Conservation (phyloP, 2,888 invertebrate genomes). For the Drosophila birchii region DNA sequence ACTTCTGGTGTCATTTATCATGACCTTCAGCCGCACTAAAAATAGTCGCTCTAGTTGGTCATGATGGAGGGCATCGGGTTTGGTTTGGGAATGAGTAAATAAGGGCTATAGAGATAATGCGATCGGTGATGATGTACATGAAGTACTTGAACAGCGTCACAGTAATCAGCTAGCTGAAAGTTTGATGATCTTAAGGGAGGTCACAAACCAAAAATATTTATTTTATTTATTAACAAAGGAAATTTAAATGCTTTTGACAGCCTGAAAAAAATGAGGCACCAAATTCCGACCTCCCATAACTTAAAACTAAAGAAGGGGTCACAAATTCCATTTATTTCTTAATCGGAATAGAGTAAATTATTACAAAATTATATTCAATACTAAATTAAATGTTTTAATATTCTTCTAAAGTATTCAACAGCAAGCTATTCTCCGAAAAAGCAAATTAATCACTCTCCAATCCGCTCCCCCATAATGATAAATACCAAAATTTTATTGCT, state of each 20-base stretch:
- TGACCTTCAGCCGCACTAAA: slow-evolving; percentile 69
- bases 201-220: slow-evolving; percentile 17
- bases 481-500: slow-evolving; percentile 20
- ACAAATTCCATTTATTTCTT: background rate
- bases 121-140: slow-evolving; percentile 47
- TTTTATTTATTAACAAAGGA: slow-evolving; percentile 19
- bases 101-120: slow-evolving; percentile 44
- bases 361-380: accelerated
- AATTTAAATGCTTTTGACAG: slow-evolving; percentile 14
- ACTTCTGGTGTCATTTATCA: slow-evolving; percentile 78
- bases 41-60: slow-evolving; percentile 51
- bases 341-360: background rate
- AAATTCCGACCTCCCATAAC: slow-evolving; percentile 3
- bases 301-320: background rate
- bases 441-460: slow-evolving; percentile 1
- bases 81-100: slow-evolving; percentile 14
- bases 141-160: slow-evolving; percentile 29
- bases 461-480: slow-evolving; percentile 4
- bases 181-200: slow-evolving; percentile 32
- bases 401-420: background rate
- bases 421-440: background rate
- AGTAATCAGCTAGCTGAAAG: slow-evolving; percentile 45
- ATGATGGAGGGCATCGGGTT: slow-evolving; percentile 28
- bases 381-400: background rate
- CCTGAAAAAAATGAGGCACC: slow-evolving; percentile 1